Percentiles rank a stretch among this genome's conserved stretches.
These are phyloP conservation scores for Arenicola marina DNA, from an alignment of 2,888 invertebrate species.

Conservation along the genomic window DNA sequence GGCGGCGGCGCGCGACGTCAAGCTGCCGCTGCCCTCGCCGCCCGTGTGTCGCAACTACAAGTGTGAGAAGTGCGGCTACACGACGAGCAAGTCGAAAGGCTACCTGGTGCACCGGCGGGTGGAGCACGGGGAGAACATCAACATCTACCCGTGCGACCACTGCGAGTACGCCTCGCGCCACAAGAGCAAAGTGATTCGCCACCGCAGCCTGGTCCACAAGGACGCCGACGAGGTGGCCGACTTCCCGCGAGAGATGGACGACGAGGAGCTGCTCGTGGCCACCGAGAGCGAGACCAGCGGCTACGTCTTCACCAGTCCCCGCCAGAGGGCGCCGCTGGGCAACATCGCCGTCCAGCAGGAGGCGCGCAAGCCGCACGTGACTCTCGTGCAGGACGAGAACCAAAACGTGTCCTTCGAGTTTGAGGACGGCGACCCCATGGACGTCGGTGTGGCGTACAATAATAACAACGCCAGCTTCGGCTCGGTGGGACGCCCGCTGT, in stretches of 20 bases:
- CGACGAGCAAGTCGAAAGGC: conserved; percentile 81
- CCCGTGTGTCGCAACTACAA: conserved; percentile 71
- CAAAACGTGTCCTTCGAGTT: background rate
- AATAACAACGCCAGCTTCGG: background rate
- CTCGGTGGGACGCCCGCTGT: background rate
- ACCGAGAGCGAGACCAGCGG: no score
- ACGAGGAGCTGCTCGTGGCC: no score
- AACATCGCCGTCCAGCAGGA: background rate
- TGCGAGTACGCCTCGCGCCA: conserved; percentile 89
- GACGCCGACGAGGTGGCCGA: conserved; percentile 2
- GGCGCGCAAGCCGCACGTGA: conserved; percentile 5
- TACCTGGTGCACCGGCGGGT: conserved; percentile 81
- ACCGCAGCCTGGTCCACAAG: conserved; percentile 36
- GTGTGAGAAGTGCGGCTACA: conserved; percentile 76
- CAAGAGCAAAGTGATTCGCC: conserved; percentile 72
- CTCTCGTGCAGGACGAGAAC: background rate
- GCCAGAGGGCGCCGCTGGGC: no score
- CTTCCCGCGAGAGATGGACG: conserved; percentile 4
- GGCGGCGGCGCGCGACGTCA: background rate
- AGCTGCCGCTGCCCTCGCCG: conserved; percentile 4
- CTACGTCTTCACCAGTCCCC: no score
- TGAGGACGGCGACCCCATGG: background rate
- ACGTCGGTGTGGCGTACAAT: background rate
- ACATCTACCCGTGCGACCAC: conserved; percentile 78
- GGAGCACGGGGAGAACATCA: conserved; percentile 79